A percentile compares a stretch with the other conserved stretches of the same genome.
phyloP scores from a whole-genome alignment of 2,888 invertebrate species.

The Cistogaster globosa region DNA sequence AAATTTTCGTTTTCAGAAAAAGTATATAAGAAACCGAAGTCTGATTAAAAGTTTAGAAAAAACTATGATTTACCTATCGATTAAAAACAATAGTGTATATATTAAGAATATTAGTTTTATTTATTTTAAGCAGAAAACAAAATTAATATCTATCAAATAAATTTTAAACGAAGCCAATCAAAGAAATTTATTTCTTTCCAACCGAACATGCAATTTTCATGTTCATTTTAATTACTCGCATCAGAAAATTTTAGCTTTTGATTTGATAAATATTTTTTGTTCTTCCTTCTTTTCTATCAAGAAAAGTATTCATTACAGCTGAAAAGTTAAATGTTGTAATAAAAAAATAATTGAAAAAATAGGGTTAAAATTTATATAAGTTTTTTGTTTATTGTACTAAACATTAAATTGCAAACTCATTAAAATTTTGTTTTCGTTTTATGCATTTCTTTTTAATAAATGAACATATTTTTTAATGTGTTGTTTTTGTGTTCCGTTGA shows the following conservation, averaged over 20 bases:
- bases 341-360: slow-evolving; percentile 27
- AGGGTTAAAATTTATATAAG: slow-evolving; percentile 24
- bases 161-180: background rate
- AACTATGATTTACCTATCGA: too few relatives aligned
- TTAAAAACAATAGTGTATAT: too few relatives aligned
- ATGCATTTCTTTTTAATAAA: slow-evolving; percentile 40
- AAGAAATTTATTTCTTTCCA: background rate
- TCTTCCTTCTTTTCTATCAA: background rate
- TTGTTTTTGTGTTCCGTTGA: slow-evolving; percentile 15
- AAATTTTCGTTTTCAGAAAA: too few relatives aligned
- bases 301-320: slow-evolving; percentile 55
- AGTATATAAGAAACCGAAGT: too few relatives aligned
- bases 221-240: slow-evolving; percentile 53
- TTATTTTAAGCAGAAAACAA: too few relatives aligned
- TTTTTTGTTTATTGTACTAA: slow-evolving; percentile 28
- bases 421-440: slow-evolving; percentile 41
- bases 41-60: too few relatives aligned
- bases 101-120: too few relatives aligned
- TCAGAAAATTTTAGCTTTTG: slow-evolving; percentile 26
- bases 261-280: slow-evolving; percentile 36
- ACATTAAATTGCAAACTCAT: slow-evolving; percentile 57
- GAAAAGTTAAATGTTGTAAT: slow-evolving; percentile 29
- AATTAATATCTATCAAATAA: too few relatives aligned
- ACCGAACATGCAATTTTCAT: slow-evolving; percentile 7
- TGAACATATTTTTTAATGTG: background rate